Evolutionary conservation across 2,113 vertebrate genomes (phyloP), one percentile per base, ranked within the genome.

Genomic region (Micronycteris hirsuta): DNA sequence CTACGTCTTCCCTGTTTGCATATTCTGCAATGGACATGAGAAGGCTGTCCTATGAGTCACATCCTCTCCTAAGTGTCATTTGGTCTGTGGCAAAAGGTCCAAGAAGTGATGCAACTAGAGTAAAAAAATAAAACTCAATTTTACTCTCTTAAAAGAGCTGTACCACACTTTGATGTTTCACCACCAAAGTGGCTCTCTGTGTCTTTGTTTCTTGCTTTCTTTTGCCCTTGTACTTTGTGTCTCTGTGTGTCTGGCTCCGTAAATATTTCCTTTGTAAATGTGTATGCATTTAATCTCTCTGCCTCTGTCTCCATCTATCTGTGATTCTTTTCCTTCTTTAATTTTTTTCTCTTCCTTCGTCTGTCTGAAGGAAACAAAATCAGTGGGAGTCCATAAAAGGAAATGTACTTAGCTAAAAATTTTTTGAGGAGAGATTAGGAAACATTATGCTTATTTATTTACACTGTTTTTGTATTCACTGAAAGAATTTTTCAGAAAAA

Each of bases 31-130:
- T 38, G 93, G 56, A 26, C 71, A 52, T 85, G 61, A 65, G 47
- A 81, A 84, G 81, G 84, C 36, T 6, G 6, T 87, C 28, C 84
- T 33, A 0, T 47, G 36, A 71, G 22, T 74, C 93, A 90, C 45
- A 82, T 81, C 13, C 17, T 91, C 74, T 56, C 45, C 74, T 89
- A 80, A 83, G 47, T 89, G 93, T 95, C 70, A 89, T 92, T 83
- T 95, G 56, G 24, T 80, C 7, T 41, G 4, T 92, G 91, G 31
- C 38, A 74, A 38, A 94, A 95, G 15, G 73, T 71, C 58, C 89
- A 88, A 76, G 61, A 92, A 88, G 20, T 85, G 93, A 90, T 67
- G 12, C 17, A 88, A n/a, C 36, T 86, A 65, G 83, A 81, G 74
- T 88, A 76, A 84, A 93, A 93, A 92, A 67, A 80, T 86, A 63